Base-by-base conservation (phyloP, 2,113 vertebrate genomes). In the Cottus gobio region DNA sequence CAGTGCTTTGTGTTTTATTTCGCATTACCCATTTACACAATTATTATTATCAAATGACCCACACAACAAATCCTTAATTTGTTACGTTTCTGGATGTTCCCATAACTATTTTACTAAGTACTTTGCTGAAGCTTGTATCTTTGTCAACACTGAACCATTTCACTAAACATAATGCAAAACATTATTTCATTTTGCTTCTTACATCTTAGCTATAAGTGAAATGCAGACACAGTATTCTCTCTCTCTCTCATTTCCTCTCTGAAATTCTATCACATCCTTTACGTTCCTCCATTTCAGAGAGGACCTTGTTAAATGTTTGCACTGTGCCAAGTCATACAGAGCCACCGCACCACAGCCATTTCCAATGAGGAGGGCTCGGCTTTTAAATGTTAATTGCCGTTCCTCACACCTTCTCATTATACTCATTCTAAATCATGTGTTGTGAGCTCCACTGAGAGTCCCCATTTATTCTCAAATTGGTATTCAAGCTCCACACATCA, bases 371-470 rank as follows among this genome's bases (percentile, higher is more conserved):
- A 77, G 18, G 75, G 78, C n/a, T 69, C 73, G 12, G 46, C 85
- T 93, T 92, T 92, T 86, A 92, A 93, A 93, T 93, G 91, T 91
- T 93, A 94, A 94, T 94, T 92, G 91, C 87, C 76, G 79, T 90
- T 86, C 69, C 69, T 86, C 63, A 69, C 79, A 80, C 83, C 74
- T 87, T 90, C 83, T 92, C 89, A 93, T 94, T 92, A 88, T 68
- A 58, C 34, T 79, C 57, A 57, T 89, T 85, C 75, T 85, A 88
- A 93, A 92, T 83, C 44, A 90, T 90, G 81, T 83, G 84, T 80
- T 76, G 36, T 76, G 82, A 84, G 84, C 70, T 56, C 66, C 44
- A 30, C 46, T 80, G 70, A 82, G 86, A 73, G 75, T 71, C 54
- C 71, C 67, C 70, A 87, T 90, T 85, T 87, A 85, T 87, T 83